phyloP scores from a whole-genome alignment of 2,113 vertebrate species.

The Pelecanus crispus region DNA sequence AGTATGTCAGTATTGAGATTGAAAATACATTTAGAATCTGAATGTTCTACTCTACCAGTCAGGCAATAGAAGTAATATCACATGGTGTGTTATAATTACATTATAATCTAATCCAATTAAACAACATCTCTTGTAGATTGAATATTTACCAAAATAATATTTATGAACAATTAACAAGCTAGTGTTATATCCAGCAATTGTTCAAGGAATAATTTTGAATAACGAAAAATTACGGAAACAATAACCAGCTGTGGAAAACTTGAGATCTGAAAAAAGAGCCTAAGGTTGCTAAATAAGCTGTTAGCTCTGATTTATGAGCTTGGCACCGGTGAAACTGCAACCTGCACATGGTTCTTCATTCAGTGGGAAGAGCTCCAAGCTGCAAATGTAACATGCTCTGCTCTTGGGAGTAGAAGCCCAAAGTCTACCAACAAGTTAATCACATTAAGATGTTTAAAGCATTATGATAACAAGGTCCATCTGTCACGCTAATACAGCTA shows the following conservation, averaged over 20 bases:
- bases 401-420: not conserved
- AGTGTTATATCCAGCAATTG: not conserved
- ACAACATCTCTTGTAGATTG: not conserved
- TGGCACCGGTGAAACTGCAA: not conserved
- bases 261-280: not conserved
- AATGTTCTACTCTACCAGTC: not conserved
- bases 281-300: conserved; percentile 12
- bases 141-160: not conserved
- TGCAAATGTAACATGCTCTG: not conserved
- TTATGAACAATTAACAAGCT: conserved; percentile 1
- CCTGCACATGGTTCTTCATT: not conserved
- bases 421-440: conserved; percentile 1
- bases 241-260: conserved; percentile 7
- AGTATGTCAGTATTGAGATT: not conserved
- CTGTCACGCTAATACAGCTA: not conserved
- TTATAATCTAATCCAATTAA: not conserved
- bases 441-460: not conserved
- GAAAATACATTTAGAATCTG: not conserved
- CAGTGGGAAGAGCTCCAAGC: not conserved
- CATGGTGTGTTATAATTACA: not conserved
- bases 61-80: conserved; percentile 12
- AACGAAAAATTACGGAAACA: not conserved
- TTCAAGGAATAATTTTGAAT: not conserved
- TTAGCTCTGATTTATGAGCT: conserved; percentile 43
- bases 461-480: not conserved